Evolutionary conservation across 2,888 invertebrate species (phyloP), one percentile per base, ranked within the genome.

Genomic region (Lepetodrilus schrolli): DNA sequence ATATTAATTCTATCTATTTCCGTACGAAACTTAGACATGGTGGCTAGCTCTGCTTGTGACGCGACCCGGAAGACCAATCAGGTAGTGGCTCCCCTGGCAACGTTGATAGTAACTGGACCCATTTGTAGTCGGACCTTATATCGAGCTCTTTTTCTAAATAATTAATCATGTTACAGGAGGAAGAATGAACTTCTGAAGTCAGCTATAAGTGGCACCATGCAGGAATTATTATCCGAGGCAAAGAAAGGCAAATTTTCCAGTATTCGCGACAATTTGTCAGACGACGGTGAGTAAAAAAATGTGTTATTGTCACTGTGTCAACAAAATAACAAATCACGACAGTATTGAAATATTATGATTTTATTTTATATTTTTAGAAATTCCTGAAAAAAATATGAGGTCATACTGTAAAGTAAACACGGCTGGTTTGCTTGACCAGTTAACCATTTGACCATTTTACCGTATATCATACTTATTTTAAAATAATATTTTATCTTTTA

Each of bases 191-290:
- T 38, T 34, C 37, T 17, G 3, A 1, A 20, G n/a, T n/a, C n/a
- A n/a, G n/a, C n/a, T n/a, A 89, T 88, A 88, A 80, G 87, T 69
- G 88, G 88, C 49, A 82, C 76, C 50, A 85, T 87, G 81, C 84
- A 87, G 51, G 87, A 84, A 73, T 74, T 89, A 58, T 81, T 89
- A 79, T 83, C 84, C 23, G 88, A 87, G 58, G 88, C 89, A 82
- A 88, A 85, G 79, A 87, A 85, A 70, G 88, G 86, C 66, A 86
- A 80, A 78, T 88, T 81, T 84, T 88, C 88, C 3, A 78, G 83
- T 7, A 86, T 90, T 38, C 84, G 82, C 68, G 82, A 83, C 66
- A 76, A 75, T 47, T 77, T 89, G 26, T 86, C 88, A 4, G 89
- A 90, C 70, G 87, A 87, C 51, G 89, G 89, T 89, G 77, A 84